Percentiles rank a stretch among this genome's conserved stretches.
Conservation (phyloP, 2,797 vertebrate genomes). For the Hirundo rustica region DNA sequence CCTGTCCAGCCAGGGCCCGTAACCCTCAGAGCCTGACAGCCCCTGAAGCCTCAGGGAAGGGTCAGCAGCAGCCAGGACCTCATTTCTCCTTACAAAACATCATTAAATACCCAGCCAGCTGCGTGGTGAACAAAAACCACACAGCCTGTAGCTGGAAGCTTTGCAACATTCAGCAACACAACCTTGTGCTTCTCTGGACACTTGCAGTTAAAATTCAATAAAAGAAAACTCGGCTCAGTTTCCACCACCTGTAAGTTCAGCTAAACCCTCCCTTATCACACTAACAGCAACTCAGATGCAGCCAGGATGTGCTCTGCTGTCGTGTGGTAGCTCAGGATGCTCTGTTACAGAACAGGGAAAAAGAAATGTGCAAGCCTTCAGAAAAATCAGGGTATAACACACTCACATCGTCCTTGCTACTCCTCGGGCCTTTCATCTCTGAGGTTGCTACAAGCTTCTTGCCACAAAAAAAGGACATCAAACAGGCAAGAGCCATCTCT, state of each 20-base stretch:
- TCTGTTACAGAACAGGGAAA: not conserved
- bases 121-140: not conserved
- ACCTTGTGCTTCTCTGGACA: accelerated
- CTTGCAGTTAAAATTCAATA: not conserved
- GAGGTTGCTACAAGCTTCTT: not conserved
- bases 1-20: not conserved
- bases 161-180: not conserved
- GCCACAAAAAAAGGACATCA: not conserved
- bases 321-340: accelerated
- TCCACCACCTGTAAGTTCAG: not conserved
- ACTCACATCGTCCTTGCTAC: accelerated
- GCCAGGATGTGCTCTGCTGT: not conserved
- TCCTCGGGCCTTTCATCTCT: not conserved
- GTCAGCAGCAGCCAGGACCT: not conserved
- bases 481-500: accelerated
- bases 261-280: not conserved
- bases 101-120: not conserved
- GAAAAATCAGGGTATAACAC: not conserved
- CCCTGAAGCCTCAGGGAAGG: not conserved
- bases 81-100: not conserved
- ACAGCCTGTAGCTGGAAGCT: not conserved
- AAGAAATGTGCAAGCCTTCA: not conserved
- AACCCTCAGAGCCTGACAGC: not conserved
- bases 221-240: accelerated
- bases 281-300: not conserved